Base-by-base conservation (phyloP, 64 coral and sea anemone genomes). In the Stylophora pistillata region DNA sequence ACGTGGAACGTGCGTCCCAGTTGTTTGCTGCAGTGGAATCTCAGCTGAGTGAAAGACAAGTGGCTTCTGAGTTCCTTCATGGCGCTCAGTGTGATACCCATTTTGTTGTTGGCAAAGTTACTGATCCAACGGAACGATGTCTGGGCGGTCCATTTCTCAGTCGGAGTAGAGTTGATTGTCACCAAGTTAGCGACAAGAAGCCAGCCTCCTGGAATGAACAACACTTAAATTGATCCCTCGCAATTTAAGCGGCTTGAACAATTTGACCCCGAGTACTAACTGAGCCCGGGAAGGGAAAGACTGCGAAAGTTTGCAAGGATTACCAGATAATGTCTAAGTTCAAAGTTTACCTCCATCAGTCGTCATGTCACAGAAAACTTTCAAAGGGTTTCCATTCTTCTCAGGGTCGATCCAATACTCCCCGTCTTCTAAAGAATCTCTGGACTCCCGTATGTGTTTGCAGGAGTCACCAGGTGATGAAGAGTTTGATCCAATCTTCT, bases 331-430 rank as follows among this genome's bases (percentile, higher is more conserved):
- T 3, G 3, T 47, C 3, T 47, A 47, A 47, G 37, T 7, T 47
- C n/a, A n/a, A n/a, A n/a, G n/a, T 47, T 58, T 58, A 88, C 86
- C 86, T 55, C 71, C 56, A 20, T 59, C 55, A 34, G 28, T 75
- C 60, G 55, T 76, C 86, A 88, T 88, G 29, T 88, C 86, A 61
- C 86, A 88, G 72, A 47, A 88, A 15, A 88, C 86, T 26, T 23
- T 30, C 15, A 88, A 30, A 55, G 72, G 29, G 13, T 61, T 76
- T 20, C 73, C 86, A 74, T 25, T 34, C 20, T 77, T 77, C n/a
- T 34, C 58, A 41, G 86, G 86, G 86, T 88, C 86, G 32, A 88
- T 88, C 86, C 86, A 88, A 20, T 88, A 88, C 74, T 21, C 33
- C 9, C 82, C 82, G 52, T 85, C 82, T 54, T 81, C 28, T 21